Conservation (phyloP, 2,113 vertebrate species). For the Nerophis lumbriciformis region DNA sequence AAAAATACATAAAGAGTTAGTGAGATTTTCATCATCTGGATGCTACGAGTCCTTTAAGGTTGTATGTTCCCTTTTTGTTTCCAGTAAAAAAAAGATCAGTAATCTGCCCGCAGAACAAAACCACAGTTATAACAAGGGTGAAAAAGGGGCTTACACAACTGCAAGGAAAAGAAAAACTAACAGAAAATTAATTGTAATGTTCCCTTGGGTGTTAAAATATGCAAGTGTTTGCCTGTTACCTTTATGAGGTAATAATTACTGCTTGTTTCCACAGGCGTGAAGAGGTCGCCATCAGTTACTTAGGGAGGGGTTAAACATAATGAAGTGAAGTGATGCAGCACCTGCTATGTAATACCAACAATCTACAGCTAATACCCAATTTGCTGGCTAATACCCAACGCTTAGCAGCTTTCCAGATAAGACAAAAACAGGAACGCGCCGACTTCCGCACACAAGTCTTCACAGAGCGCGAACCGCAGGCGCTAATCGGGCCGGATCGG, state of each 20-base stretch:
- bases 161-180: background rate
- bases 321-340: constrained; percentile 24
- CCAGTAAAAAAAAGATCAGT: background rate
- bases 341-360: constrained; percentile 27
- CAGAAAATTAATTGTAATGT: background rate
- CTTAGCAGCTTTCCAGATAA: constrained; percentile 24
- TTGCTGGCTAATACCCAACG: constrained; percentile 27
- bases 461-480: constrained; percentile 23
- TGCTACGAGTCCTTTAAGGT: too few relatives aligned
- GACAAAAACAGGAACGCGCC: constrained; percentile 17
- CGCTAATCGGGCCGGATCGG: constrained; percentile 37
- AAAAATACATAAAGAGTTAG: too few relatives aligned
- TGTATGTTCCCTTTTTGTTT: too few relatives aligned
- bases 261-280: background rate
- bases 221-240: background rate
- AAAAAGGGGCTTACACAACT: background rate
- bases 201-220: constrained; percentile 8
- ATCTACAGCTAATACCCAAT: constrained; percentile 35
- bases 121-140: background rate
- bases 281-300: background rate
- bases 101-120: background rate
- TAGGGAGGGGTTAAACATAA: constrained; percentile 15
- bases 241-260: constrained; percentile 1
- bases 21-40: too few relatives aligned
- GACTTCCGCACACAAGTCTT: constrained; percentile 21